Percentiles rank a stretch among this genome's conserved stretches.
These are phyloP conservation scores for Ophraella communa DNA, from an alignment of 2,888 invertebrate genomes.

Conservation along the genomic window DNA sequence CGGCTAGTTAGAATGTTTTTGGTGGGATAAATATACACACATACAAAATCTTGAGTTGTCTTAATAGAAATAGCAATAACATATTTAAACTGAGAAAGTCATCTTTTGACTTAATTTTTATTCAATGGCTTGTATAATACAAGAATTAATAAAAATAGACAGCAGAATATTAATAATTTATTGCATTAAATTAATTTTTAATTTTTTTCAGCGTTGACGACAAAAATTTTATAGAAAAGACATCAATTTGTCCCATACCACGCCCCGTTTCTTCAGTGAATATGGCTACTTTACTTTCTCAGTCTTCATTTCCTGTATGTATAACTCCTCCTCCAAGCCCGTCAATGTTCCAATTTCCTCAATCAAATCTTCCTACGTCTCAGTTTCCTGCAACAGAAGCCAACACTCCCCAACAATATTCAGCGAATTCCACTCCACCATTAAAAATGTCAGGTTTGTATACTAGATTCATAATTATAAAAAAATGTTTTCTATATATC, in stretches of 20 bases:
- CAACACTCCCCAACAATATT: slow-evolving; percentile 12
- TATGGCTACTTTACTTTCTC: slow-evolving; percentile 52
- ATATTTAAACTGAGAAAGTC: too few species aligned
- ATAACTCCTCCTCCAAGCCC: slow-evolving; percentile 53
- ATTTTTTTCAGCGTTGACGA: slow-evolving; percentile 22
- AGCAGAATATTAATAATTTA: too few species aligned
- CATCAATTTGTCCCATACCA: slow-evolving; percentile 56
- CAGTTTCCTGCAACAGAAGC: slow-evolving; percentile 18
- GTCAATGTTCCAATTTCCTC: slow-evolving; percentile 22
- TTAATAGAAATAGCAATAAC: too few species aligned
- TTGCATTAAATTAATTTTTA: too few species aligned
- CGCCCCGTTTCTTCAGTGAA: slow-evolving; percentile 57
- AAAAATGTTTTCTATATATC: too few species aligned
- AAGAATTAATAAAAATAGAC: too few species aligned
- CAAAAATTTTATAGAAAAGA: slow-evolving; percentile 40
- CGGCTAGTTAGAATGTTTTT: too few species aligned
- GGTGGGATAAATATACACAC: too few species aligned
- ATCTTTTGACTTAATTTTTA: too few species aligned
- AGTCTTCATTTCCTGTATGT: slow-evolving; percentile 53
- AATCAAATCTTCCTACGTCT: slow-evolving; percentile 11
- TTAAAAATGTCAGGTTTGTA: slow-evolving; percentile 35
- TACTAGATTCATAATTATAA: too few species aligned
- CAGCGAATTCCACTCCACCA: slow-evolving; percentile 14
- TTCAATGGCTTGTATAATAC: too few species aligned
- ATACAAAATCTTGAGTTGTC: too few species aligned